These are phyloP conservation scores for Morbakka virulenta DNA, from an alignment of 30 jellyfish, hydroid and myxozoan species.

Conservation along the genomic window DNA sequence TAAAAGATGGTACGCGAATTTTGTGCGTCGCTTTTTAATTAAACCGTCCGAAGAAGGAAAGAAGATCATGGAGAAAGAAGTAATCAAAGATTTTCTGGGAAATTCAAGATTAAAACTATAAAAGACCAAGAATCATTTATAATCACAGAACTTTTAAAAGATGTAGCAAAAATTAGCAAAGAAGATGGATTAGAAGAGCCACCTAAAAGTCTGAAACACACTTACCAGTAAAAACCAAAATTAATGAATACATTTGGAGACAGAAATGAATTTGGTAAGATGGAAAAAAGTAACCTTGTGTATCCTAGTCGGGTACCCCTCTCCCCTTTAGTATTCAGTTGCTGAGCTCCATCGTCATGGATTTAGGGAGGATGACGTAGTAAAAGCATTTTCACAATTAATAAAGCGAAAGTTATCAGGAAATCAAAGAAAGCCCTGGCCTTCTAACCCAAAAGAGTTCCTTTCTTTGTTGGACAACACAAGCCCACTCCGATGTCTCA, in stretches of 20 bases:
- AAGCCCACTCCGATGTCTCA: constrained; percentile 46
- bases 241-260: too few species aligned
- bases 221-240: too few species aligned
- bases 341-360: constrained; percentile 32
- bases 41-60: too few species aligned
- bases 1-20: constrained; percentile 22
- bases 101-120: constrained; percentile 18
- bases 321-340: too few species aligned
- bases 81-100: constrained; percentile 28
- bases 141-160: constrained; percentile 46
- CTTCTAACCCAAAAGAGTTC: constrained; percentile 38
- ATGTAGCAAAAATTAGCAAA: constrained; percentile 21
- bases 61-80: constrained; percentile 13
- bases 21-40: too few species aligned
- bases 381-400: constrained; percentile 26
- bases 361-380: constrained; percentile 17
- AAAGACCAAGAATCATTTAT: constrained; percentile 25
- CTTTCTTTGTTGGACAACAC: constrained; percentile 21
- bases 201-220: too few species aligned
- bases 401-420: constrained; percentile 41
- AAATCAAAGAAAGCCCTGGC: constrained; percentile 27
- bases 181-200: constrained; percentile 39
- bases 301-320: too few species aligned
- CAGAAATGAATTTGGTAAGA: too few species aligned
- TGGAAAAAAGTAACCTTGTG: too few species aligned